A percentile compares a stretch with the other conserved stretches of the same genome.
These are phyloP conservation scores for Hermetia illucens DNA, from an alignment of 1,140 invertebrate species.

Conservation along the genomic window DNA sequence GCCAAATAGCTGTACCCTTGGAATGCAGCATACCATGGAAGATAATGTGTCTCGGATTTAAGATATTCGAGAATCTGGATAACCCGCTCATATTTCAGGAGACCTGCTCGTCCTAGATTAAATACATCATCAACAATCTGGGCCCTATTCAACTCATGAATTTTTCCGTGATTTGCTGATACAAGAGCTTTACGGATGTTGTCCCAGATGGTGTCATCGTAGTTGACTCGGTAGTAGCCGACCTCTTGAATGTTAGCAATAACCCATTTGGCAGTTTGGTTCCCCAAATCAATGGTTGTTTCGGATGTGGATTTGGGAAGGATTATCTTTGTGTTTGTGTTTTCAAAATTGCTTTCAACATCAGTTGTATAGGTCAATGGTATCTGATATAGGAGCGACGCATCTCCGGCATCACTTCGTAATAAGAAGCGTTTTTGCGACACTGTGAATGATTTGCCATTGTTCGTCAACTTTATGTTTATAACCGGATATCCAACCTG, in stretches of 20 bases:
- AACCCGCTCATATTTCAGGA: conserved; percentile 34
- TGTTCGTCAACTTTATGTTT: conserved; percentile 29
- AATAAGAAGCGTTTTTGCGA: conserved; percentile 38
- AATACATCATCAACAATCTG: conserved; percentile 65
- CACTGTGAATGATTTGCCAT: conserved; percentile 12
- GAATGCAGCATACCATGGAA: conserved; percentile 39
- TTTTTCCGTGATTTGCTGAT: conserved; percentile 28
- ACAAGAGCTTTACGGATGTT: conserved; percentile 35
- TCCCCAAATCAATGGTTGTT: conserved; percentile 13
- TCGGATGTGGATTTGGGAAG: conserved; percentile 30
- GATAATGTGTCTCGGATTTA: conserved; percentile 33
- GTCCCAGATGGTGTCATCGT: conserved; percentile 52
- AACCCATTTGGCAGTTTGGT: conserved; percentile 35
- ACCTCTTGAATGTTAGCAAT: conserved; percentile 53
- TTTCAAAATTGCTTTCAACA: conserved; percentile 33
- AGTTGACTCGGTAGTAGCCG: conserved; percentile 69
- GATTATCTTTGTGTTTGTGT: conserved; percentile 34
- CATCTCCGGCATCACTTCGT: conserved; percentile 19
- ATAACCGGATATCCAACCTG: conserved; percentile 62
- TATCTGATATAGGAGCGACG: conserved; percentile 36
- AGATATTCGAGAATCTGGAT: conserved; percentile 37
- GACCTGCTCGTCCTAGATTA: conserved; percentile 42
- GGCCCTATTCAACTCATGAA: conserved; percentile 55
- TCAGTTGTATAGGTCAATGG: conserved; percentile 43
- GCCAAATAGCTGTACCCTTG: conserved; percentile 10